Conservation (phyloP, 2,113 vertebrate species). For the Genyomyrus donnyi region DNA sequence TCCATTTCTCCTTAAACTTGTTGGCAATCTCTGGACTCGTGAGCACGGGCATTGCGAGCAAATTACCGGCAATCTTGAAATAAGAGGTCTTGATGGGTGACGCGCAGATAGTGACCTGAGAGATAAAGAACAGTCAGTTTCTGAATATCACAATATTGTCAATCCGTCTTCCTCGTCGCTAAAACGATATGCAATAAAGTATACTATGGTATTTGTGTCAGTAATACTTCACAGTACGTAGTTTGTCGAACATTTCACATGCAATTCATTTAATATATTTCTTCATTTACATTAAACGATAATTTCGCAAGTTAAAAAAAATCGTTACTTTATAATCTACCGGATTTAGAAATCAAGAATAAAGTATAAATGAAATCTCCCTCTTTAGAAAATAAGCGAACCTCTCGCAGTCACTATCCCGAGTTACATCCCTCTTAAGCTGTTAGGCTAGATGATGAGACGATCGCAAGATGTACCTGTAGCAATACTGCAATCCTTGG, state of each 20-base stretch:
- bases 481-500: not conserved
- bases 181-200: not conserved
- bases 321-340: not conserved
- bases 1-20: conserved; percentile 62
- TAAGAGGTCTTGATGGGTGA: not conserved
- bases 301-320: not conserved
- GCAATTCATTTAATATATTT: not conserved
- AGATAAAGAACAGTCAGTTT: not conserved
- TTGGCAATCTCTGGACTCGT: conserved; percentile 58
- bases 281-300: not conserved
- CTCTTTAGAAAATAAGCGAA: too few species aligned
- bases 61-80: not conserved
- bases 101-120: not conserved
- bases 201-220: not conserved
- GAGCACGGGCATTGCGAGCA: conserved; percentile 61
- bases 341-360: not conserved
- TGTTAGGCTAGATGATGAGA: not conserved
- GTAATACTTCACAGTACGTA: not conserved
- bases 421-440: not conserved
- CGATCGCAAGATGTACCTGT: conserved; percentile 2
- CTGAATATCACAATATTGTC: not conserved
- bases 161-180: not conserved
- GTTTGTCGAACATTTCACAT: not conserved
- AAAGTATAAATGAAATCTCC: not conserved
- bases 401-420: too few species aligned